Percentiles rank a stretch among this genome's conserved stretches.
Evolutionary conservation across 2,113 vertebrate species (phyloP).

Genomic region (Recurvirostra avosetta): DNA sequence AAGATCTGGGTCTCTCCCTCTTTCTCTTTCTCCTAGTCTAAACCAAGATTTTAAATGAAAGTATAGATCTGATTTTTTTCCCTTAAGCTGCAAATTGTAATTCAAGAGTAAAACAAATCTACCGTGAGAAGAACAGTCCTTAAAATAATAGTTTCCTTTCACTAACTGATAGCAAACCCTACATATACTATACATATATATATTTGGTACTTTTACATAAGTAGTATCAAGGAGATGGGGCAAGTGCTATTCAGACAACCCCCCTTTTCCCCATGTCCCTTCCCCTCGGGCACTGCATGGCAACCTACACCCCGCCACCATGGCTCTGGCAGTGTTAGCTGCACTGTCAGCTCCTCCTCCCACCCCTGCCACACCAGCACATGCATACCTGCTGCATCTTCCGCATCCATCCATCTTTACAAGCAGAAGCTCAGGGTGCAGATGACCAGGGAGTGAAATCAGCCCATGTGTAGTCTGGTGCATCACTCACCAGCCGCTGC

Average conservation of each 20-base stretch:
- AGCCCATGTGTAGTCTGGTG: accelerated
- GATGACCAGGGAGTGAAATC: not conserved
- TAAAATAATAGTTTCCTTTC: not conserved
- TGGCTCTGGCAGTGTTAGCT: not conserved
- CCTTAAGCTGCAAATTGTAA: not conserved
- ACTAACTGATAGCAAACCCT: not conserved
- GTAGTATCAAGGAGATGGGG: not conserved
- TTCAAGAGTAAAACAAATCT: not conserved
- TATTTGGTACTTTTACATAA: not conserved
- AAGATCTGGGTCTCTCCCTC: not conserved
- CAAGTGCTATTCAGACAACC: not conserved
- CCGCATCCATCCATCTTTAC: not conserved
- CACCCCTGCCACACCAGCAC: not conserved
- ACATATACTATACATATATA: not conserved
- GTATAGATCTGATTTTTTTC: not conserved
- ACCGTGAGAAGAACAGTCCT: not conserved
- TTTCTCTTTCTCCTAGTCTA: not conserved
- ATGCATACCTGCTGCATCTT: accelerated
- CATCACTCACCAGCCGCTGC: accelerated
- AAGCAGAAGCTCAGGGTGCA: not conserved
- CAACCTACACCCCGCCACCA: accelerated
- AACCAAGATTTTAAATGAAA: not conserved
- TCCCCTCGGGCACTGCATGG: accelerated
- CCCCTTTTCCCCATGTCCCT: not conserved
- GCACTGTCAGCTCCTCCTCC: not conserved